These are phyloP conservation scores for Cygnus atratus DNA, from an alignment of 2,113 vertebrate genomes.

Conservation along the genomic window DNA sequence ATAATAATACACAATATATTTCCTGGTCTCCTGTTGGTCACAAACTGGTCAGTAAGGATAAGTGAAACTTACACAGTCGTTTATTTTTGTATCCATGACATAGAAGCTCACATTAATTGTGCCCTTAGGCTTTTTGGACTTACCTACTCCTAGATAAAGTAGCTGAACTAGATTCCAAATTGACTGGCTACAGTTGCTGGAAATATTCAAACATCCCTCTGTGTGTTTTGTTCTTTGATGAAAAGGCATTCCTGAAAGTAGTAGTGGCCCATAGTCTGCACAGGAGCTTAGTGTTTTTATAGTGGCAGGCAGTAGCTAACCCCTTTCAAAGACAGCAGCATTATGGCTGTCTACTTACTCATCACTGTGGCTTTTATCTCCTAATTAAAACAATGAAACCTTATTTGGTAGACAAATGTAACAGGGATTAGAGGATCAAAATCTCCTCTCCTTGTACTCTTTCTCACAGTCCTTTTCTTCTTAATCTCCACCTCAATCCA, in stretches of 20 bases:
- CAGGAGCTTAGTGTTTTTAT: background rate
- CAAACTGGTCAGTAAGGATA: slow-evolving; percentile 79
- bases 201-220: background rate
- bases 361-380: background rate
- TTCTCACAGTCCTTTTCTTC: background rate
- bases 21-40: slow-evolving; percentile 80
- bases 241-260: background rate
- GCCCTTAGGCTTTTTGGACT: background rate
- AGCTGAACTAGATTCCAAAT: background rate
- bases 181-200: background rate
- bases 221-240: background rate
- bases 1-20: slow-evolving; percentile 73
- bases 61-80: rapidly evolving
- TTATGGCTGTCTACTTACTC: background rate
- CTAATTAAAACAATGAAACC: background rate
- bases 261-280: background rate
- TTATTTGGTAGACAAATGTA: background rate
- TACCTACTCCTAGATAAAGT: background rate
- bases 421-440: background rate
- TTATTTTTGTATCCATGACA: background rate
- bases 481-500: background rate
- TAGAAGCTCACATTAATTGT: background rate
- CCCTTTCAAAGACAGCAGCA: background rate
- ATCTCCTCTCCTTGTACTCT: background rate
- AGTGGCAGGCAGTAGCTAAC: slow-evolving; percentile 18